Evolutionary conservation across 2,797 vertebrate genomes (phyloP).

Genomic region (Enteromius mattozi): DNA sequence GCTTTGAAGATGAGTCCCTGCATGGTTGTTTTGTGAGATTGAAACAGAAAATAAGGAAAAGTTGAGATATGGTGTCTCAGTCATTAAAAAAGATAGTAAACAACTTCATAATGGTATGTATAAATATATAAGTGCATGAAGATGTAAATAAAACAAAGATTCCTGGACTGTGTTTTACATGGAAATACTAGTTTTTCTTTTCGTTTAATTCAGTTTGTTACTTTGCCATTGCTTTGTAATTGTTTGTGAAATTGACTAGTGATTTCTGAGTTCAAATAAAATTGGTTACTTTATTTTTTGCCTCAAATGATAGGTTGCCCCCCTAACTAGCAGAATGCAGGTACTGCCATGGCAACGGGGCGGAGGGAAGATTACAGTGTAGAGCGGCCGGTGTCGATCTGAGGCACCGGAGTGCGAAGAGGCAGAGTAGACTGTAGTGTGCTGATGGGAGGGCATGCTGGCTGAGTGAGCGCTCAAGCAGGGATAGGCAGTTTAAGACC

Average conservation of each 20-base stretch:
- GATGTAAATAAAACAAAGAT: background rate
- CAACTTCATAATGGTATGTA: slow-evolving; percentile 32
- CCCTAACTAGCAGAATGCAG: slow-evolving; percentile 43
- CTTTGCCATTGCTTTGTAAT: background rate
- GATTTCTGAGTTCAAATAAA: background rate
- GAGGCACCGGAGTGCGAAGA: slow-evolving; percentile 48
- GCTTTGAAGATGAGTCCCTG: slow-evolving; percentile 24
- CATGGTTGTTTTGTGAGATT: background rate
- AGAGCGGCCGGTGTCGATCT: slow-evolving; percentile 8
- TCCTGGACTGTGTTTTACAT: background rate
- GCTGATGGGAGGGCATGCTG: slow-evolving; percentile 61
- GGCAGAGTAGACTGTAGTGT: slow-evolving; percentile 47
- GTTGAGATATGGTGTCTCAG: background rate
- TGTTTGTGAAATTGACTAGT: background rate
- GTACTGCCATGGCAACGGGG: background rate
- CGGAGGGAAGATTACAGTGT: slow-evolving; percentile 26
- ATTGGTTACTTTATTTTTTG: slow-evolving; percentile 11
- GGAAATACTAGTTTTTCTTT: background rate
- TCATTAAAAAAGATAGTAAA: slow-evolving; percentile 60
- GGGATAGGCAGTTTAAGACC: slow-evolving; percentile 78
- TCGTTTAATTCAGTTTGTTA: background rate
- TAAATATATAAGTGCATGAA: background rate
- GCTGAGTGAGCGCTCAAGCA: slow-evolving; percentile 66
- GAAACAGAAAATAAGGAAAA: slow-evolving; percentile 20
- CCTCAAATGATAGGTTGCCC: slow-evolving; percentile 28